Conservation (phyloP, 2,888 invertebrate species). For the Elegia similella region DNA sequence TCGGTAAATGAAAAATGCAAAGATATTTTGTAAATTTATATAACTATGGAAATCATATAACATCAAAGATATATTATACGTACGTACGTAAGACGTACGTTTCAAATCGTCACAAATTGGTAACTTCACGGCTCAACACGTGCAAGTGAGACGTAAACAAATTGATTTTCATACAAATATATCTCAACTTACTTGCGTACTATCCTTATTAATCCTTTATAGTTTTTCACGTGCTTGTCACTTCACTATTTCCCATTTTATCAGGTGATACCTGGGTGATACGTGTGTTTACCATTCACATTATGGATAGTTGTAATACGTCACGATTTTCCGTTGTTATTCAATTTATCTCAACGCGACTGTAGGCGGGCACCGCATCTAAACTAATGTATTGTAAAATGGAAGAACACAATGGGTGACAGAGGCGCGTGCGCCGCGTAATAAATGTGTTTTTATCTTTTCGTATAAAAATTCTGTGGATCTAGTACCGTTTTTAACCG, state of each 20-base stretch:
- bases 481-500: not conserved
- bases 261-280: constrained; percentile 3
- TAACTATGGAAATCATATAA: too few species aligned
- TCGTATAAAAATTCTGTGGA: not conserved
- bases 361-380: constrained; percentile 25
- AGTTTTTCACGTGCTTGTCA: constrained; percentile 1
- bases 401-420: constrained; percentile 9
- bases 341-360: constrained; percentile 26
- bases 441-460: not conserved
- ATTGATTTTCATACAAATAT: not conserved
- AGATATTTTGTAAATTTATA: too few species aligned
- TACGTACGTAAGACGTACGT: too few species aligned
- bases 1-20: too few species aligned
- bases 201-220: constrained; percentile 1
- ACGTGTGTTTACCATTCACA: constrained; percentile 24
- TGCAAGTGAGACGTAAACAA: too few species aligned
- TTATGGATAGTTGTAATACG: constrained; percentile 26
- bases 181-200: not conserved
- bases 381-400: constrained; percentile 19
- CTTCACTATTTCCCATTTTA: constrained; percentile 13
- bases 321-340: constrained; percentile 33
- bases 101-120: too few species aligned
- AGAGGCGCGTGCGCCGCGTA: constrained; percentile 4
- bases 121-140: too few species aligned
- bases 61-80: too few species aligned